Conservation (phyloP, 2,797 vertebrate species). For the Arctocebus calabarensis region DNA sequence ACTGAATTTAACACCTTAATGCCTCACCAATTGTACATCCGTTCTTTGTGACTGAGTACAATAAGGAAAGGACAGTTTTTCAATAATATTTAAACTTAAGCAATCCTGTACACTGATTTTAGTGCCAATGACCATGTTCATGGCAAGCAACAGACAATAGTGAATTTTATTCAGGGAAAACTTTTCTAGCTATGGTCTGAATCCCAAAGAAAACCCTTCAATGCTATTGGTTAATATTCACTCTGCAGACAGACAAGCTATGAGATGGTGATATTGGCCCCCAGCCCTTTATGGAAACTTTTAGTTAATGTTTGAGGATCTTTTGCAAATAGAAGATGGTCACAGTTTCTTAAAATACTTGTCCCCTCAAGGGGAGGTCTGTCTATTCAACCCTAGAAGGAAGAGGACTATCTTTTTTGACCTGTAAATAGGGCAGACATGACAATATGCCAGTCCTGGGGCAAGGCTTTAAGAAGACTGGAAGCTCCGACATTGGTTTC, state of each 20-base stretch:
- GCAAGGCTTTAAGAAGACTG: neutral
- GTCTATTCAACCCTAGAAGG: neutral
- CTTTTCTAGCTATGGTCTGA: neutral
- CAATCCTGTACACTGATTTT: neutral
- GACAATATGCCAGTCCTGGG: rapidly evolving
- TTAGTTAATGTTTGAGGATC: neutral
- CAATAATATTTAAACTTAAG: neutral
- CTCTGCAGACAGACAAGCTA: neutral
- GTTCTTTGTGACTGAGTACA: neutral
- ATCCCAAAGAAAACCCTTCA: neutral
- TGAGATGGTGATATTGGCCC: rapidly evolving
- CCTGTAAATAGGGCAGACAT: neutral
- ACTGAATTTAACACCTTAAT: neutral
- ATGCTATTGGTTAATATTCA: neutral
- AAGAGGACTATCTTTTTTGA: neutral
- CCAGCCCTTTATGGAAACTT: neutral
- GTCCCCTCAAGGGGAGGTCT: neutral
- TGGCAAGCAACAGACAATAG: neutral
- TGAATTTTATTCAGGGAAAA: neutral
- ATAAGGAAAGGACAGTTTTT: neutral
- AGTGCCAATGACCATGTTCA: neutral
- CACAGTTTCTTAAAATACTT: neutral
- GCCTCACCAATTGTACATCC: neutral
- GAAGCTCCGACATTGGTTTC: neutral
- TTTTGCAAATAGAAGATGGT: neutral